Evolutionary conservation across 2,888 invertebrate genomes (phyloP).

Genomic region (Epinotia brunnichana): DNA sequence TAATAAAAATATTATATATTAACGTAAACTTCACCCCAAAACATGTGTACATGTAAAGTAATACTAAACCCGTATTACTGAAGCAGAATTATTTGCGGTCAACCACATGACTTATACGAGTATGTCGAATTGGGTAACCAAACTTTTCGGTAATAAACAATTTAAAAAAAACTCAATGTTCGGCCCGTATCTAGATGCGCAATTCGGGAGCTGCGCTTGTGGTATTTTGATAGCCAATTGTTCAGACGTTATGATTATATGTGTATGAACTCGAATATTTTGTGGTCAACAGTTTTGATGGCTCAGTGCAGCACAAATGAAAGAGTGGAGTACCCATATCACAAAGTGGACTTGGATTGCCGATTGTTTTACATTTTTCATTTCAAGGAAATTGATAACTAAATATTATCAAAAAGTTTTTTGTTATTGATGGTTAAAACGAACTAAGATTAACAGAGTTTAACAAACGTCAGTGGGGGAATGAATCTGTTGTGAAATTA

Average conservation of each 20-base stretch:
- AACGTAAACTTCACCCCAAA: slow-evolving; percentile 44
- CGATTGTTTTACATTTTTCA: too few relatives aligned
- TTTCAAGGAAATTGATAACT: too few relatives aligned
- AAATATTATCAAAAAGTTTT: too few relatives aligned
- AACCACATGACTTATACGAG: slow-evolving; percentile 49
- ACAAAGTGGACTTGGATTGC: too few relatives aligned
- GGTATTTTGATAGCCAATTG: slow-evolving; percentile 43
- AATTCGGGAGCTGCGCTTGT: slow-evolving; percentile 69
- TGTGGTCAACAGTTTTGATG: slow-evolving; percentile 21
- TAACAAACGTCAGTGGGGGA: too few relatives aligned
- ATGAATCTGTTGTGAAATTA: background rate
- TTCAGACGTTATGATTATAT: slow-evolving; percentile 9
- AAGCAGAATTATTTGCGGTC: slow-evolving; percentile 53
- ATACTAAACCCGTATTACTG: slow-evolving; percentile 53
- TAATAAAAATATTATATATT: background rate
- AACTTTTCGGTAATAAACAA: slow-evolving; percentile 46
- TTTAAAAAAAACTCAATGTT: slow-evolving; percentile 56
- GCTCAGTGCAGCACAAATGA: background rate
- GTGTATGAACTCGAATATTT: background rate
- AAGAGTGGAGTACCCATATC: background rate
- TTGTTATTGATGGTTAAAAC: too few relatives aligned
- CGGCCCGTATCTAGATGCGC: slow-evolving; percentile 66
- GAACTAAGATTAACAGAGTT: too few relatives aligned
- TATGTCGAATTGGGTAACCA: slow-evolving; percentile 48
- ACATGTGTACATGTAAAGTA: slow-evolving; percentile 37